A percentile compares a stretch with the other conserved stretches of the same genome.
These are phyloP conservation scores for Aricia artaxerxes DNA, from an alignment of 2,888 invertebrate genomes.

Conservation along the genomic window DNA sequence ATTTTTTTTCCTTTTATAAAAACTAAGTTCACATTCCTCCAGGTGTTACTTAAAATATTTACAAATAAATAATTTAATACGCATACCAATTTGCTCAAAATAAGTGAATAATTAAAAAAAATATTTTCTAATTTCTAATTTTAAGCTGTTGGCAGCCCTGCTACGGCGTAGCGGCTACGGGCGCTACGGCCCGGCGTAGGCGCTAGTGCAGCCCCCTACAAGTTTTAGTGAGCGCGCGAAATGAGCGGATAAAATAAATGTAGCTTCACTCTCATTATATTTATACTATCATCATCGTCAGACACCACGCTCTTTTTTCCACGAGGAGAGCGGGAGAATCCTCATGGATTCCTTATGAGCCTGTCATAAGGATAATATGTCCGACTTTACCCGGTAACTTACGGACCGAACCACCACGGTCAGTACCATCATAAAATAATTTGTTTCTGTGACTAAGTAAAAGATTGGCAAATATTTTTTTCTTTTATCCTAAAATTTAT, in stretches of 20 bases:
- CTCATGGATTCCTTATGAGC: too few species aligned
- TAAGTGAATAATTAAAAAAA: neutral
- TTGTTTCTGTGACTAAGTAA: too few species aligned
- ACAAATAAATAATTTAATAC: too few species aligned
- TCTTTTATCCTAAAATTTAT: too few species aligned
- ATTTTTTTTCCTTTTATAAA: neutral
- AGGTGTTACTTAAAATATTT: neutral
- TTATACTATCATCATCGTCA: slow-evolving; percentile 31
- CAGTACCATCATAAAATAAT: too few species aligned
- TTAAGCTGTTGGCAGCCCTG: slow-evolving; percentile 34
- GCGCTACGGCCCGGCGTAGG: slow-evolving; percentile 49
- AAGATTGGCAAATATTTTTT: too few species aligned
- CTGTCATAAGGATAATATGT: too few species aligned
- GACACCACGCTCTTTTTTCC: neutral
- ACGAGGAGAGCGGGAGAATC: too few species aligned
- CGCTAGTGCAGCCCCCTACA: slow-evolving; percentile 66
- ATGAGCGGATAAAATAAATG: slow-evolving; percentile 78
- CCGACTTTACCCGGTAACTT: too few species aligned
- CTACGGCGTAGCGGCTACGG: slow-evolving; percentile 37
- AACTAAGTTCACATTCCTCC: neutral
- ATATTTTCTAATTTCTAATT: slow-evolving; percentile 16
- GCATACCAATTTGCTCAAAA: neutral
- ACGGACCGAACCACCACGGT: too few species aligned
- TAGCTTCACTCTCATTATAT: slow-evolving; percentile 65
- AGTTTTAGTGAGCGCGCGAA: slow-evolving; percentile 79